Evolutionary conservation across 1,140 invertebrate species (phyloP).

Genomic region (Orussus abietinus): DNA sequence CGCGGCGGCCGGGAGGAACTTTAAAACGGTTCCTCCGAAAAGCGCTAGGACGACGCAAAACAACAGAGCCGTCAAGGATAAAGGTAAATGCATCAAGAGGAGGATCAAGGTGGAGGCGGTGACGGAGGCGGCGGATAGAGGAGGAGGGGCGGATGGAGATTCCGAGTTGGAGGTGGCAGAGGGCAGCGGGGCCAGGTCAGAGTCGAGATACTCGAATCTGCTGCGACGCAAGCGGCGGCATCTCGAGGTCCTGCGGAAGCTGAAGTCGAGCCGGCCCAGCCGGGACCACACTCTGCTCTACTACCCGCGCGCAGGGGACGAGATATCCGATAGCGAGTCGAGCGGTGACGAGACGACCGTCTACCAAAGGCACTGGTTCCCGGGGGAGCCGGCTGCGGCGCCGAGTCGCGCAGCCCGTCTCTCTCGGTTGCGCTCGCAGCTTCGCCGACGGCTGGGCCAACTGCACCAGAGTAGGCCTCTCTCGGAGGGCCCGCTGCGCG

Average conservation of each 20-base stretch:
- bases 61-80: constrained; percentile 32
- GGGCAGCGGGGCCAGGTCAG: constrained; percentile 16
- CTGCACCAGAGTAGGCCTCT: constrained; percentile 40
- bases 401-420: constrained; percentile 49
- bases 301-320: constrained; percentile 48
- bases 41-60: constrained; percentile 35
- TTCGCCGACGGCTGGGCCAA: constrained; percentile 55
- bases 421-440: constrained; percentile 53
- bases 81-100: constrained; percentile 42
- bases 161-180: constrained; percentile 3
- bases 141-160: neutral
- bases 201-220: constrained; percentile 25
- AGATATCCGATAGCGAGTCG: constrained; percentile 49
- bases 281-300: constrained; percentile 48
- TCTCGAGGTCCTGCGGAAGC: constrained; percentile 25
- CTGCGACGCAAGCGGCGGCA: constrained; percentile 26
- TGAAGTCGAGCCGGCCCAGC: constrained; percentile 31
- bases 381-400: constrained; percentile 30
- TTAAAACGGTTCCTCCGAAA: constrained; percentile 29
- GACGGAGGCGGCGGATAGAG: constrained; percentile 2
- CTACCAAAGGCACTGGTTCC: constrained; percentile 49
- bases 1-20: constrained; percentile 31
- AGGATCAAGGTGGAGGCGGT: constrained; percentile 29
- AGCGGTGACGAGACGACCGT: constrained; percentile 46
- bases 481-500: constrained; percentile 32